Percentiles rank a stretch among this genome's conserved stretches.
Evolutionary conservation across 2,888 invertebrate genomes (phyloP).

Genomic region (Yponomeuta malinellus): DNA sequence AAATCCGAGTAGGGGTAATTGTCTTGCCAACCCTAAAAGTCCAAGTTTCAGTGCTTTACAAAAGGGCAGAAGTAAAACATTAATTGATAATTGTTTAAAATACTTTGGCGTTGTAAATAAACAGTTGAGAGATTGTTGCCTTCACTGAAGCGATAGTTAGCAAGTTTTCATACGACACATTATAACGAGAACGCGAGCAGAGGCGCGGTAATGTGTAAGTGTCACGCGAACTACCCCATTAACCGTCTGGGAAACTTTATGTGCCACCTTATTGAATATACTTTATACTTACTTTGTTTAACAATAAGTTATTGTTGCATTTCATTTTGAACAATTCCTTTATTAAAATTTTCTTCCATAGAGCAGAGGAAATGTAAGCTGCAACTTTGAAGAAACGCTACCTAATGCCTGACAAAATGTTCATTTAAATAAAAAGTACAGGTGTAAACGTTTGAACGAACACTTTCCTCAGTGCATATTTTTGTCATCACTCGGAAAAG

Average conservation of each 20-base stretch:
- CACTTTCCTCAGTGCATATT: too few relatives aligned
- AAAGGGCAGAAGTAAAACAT: background rate
- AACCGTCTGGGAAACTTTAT: conserved; percentile 2
- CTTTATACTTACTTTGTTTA: background rate
- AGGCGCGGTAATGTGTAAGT: conserved; percentile 7
- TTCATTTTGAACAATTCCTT: background rate
- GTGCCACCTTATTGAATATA: conserved; percentile 6
- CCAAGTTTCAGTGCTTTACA: background rate
- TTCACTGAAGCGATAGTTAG: conserved; percentile 10
- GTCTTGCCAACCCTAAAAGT: background rate
- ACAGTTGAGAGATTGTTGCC: conserved; percentile 11
- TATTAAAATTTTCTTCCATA: background rate
- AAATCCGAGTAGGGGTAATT: too few relatives aligned
- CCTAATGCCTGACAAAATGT: too few relatives aligned
- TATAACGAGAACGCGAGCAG: conserved; percentile 5
- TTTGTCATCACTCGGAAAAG: too few relatives aligned
- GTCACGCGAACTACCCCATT: conserved; percentile 9
- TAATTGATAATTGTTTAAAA: background rate
- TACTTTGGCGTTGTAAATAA: background rate
- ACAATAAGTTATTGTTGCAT: background rate
- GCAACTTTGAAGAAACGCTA: background rate
- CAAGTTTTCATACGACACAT: conserved; percentile 9
- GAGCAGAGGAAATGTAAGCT: background rate
- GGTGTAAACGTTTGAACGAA: too few relatives aligned
- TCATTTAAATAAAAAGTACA: too few relatives aligned